Percentiles rank a stretch among this genome's conserved stretches.
Conservation (phyloP, 2,888 invertebrate species). For the Macaria liturata region DNA sequence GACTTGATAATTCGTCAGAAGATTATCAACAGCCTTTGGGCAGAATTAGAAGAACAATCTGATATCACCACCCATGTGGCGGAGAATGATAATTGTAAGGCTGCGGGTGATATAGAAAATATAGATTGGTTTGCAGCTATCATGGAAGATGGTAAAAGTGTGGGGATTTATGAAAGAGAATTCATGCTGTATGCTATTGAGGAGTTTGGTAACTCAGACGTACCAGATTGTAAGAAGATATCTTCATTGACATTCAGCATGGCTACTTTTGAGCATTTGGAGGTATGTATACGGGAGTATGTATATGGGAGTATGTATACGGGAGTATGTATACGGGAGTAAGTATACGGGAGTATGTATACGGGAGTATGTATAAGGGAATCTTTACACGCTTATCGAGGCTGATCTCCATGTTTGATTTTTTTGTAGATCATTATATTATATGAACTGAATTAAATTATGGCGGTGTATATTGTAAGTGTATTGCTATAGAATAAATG, state of each 20-base stretch:
- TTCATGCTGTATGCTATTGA: slow-evolving; percentile 45
- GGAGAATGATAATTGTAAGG: slow-evolving; percentile 85
- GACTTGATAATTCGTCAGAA: slow-evolving; percentile 85
- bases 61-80: slow-evolving; percentile 85
- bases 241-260: slow-evolving; percentile 75
- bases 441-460: too few relatives aligned
- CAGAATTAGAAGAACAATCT: slow-evolving; percentile 81
- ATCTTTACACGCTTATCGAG: too few relatives aligned
- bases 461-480: too few relatives aligned
- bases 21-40: slow-evolving; percentile 85
- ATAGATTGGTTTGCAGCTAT: slow-evolving; percentile 87
- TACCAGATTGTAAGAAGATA: slow-evolving; percentile 86
- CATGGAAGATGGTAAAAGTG: slow-evolving; percentile 80
- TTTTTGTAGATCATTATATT: too few relatives aligned
- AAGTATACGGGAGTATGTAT: too few relatives aligned
- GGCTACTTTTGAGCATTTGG: slow-evolving; percentile 72
- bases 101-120: slow-evolving; percentile 85
- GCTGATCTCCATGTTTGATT: too few relatives aligned
- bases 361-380: slow-evolving; percentile 48
- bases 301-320: too few relatives aligned
- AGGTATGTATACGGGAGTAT: slow-evolving; percentile 45
- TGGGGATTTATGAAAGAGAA: slow-evolving; percentile 64
- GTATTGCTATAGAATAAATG: too few relatives aligned
- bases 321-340: slow-evolving; percentile 47
- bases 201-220: slow-evolving; percentile 54